These are phyloP conservation scores for Lasioglossum morio DNA, from an alignment of 2,888 invertebrate genomes.

Conservation along the genomic window DNA sequence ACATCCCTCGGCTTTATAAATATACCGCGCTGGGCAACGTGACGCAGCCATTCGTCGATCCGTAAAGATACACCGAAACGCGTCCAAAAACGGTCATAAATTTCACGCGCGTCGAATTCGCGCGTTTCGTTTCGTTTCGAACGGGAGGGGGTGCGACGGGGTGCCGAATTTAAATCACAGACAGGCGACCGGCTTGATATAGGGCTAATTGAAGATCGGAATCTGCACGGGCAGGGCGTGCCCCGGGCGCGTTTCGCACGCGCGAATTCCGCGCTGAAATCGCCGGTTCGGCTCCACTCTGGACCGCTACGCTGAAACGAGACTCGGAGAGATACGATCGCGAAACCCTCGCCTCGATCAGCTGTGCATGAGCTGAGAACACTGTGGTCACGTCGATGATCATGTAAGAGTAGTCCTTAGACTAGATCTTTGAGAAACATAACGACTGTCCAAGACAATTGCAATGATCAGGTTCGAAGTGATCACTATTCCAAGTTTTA, in stretches of 20 bases:
- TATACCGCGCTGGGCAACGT: conserved; percentile 11
- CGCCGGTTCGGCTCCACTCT: background rate
- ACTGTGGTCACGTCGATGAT: background rate
- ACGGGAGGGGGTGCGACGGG: background rate
- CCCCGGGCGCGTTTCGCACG: conserved; percentile 19
- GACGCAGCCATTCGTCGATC: conserved; percentile 28
- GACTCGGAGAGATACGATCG: background rate
- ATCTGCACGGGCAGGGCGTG: conserved; percentile 70
- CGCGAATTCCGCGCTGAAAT: conserved; percentile 35
- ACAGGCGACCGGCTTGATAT: conserved; percentile 75
- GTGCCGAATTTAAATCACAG: conserved; percentile 47
- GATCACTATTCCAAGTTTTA: background rate
- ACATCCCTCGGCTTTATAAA: conserved; percentile 8
- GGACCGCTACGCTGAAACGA: conserved; percentile 10
- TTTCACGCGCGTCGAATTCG: conserved; percentile 49
- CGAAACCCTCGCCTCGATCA: background rate
- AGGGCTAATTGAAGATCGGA: conserved; percentile 84
- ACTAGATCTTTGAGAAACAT: background rate
- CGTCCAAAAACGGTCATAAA: conserved; percentile 42
- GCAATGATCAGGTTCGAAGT: background rate
- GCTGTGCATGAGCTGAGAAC: background rate
- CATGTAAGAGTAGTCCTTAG: background rate
- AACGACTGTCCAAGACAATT: background rate
- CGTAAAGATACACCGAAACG: conserved; percentile 13
- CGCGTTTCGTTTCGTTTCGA: conserved; percentile 25